phyloP scores from a whole-genome alignment of 2,113 vertebrate species.

The Corythoichthys haematopterus region DNA sequence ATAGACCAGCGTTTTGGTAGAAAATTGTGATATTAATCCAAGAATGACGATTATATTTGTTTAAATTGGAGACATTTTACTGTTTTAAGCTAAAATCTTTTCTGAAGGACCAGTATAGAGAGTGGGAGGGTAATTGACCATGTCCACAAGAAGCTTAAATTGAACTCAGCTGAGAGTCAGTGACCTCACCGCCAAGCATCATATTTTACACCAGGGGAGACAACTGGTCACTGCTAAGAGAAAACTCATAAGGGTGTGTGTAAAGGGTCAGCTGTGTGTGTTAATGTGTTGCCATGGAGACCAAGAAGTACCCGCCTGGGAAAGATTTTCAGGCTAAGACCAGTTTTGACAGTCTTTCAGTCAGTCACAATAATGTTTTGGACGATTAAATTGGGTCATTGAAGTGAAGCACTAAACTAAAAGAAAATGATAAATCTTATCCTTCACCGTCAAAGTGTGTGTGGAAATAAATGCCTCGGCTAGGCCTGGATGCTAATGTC shows the following conservation, averaged over 20 bases:
- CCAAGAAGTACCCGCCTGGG: slow-evolving; percentile 5
- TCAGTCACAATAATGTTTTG: not conserved
- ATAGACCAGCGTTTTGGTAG: not conserved
- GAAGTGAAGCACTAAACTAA: not conserved
- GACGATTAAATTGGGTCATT: not conserved
- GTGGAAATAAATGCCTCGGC: not conserved
- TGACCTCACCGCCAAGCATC: slow-evolving; percentile 45
- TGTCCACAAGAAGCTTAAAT: slow-evolving; percentile 32
- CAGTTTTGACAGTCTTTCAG: not conserved
- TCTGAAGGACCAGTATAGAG: not conserved
- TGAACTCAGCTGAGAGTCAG: slow-evolving; percentile 14
- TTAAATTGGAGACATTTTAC: not conserved
- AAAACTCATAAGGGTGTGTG: slow-evolving; percentile 44
- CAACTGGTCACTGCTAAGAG: slow-evolving; percentile 35
- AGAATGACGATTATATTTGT: not conserved
- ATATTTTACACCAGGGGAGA: slow-evolving; percentile 38
- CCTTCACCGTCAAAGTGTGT: not conserved
- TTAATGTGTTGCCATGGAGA: not conserved
- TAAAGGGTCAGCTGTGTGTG: slow-evolving; percentile 24
- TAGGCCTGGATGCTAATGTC: not conserved
- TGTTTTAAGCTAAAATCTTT: not conserved
- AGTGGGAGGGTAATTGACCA: slow-evolving; percentile 21
- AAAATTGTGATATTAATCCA: not conserved
- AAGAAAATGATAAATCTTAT: not conserved
- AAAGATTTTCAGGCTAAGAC: not conserved